Evolutionary conservation across 2,797 vertebrate species (phyloP).

Genomic region (Tangara arthus): DNA sequence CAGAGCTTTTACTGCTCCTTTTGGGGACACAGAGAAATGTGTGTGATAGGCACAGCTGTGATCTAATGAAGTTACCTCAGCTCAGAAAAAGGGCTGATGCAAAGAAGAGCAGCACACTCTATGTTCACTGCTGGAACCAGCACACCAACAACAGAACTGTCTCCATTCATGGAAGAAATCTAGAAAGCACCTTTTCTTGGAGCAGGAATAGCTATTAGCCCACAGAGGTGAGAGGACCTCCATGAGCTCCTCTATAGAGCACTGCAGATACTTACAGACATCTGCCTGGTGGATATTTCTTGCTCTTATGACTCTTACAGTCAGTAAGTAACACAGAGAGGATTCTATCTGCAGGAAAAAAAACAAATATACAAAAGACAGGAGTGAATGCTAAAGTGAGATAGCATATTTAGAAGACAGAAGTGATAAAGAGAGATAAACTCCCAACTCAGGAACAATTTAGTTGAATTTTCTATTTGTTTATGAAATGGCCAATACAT

Average conservation of each 20-base stretch:
- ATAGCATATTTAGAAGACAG: neutral
- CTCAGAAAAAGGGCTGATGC: neutral
- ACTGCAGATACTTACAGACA: constrained; percentile 67
- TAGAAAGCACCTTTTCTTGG: neutral
- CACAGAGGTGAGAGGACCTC: neutral
- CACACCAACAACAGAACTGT: neutral
- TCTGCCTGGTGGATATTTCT: constrained; percentile 68
- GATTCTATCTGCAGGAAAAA: constrained; percentile 30
- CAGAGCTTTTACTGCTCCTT: neutral
- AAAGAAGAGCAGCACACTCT: neutral
- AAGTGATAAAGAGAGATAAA: neutral
- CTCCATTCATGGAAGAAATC: neutral
- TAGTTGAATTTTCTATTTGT: neutral
- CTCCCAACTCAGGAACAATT: neutral
- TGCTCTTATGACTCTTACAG: constrained; percentile 76
- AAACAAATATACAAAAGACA: neutral
- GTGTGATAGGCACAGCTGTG: neutral
- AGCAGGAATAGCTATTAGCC: neutral
- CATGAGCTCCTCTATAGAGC: neutral
- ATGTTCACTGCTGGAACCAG: neutral
- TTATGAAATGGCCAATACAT: neutral
- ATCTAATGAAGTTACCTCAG: neutral
- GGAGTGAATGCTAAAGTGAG: neutral
- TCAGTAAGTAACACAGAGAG: constrained; percentile 73
- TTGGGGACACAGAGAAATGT: neutral